A percentile compares a stretch with the other conserved stretches of the same genome.
phyloP scores from a whole-genome alignment of 35 echinoderm and acorn worm genomes.

The Apostichopus californicus region DNA sequence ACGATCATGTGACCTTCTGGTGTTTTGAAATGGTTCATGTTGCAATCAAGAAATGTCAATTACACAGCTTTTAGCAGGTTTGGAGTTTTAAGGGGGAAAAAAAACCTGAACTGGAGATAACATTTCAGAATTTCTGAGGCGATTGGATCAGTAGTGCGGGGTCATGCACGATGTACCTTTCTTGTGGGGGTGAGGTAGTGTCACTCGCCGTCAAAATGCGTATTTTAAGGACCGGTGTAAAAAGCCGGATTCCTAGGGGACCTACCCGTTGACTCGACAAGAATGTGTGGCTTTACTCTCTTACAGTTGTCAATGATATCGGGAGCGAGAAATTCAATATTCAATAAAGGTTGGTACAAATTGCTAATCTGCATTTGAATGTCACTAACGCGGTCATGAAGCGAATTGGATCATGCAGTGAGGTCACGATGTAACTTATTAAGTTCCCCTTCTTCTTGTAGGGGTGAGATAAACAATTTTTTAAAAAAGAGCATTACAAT shows the following conservation, averaged over 20 bases:
- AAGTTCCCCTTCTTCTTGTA: too few relatives aligned
- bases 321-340: background rate
- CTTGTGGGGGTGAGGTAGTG: background rate
- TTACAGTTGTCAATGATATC: conserved; percentile 13
- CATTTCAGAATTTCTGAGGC: background rate
- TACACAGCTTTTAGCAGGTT: too few relatives aligned
- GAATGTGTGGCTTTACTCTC: conserved; percentile 44
- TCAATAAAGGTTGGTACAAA: background rate
- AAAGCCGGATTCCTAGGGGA: background rate
- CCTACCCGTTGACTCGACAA: conserved; percentile 44
- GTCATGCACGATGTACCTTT: conserved; percentile 13
- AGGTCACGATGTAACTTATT: too few relatives aligned
- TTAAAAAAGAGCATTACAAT: too few relatives aligned
- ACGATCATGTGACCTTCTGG: too few relatives aligned
- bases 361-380: background rate
- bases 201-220: conserved; percentile 18
- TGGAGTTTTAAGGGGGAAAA: too few relatives aligned
- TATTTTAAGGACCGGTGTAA: background rate
- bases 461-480: too few relatives aligned
- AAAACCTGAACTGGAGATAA: too few relatives aligned
- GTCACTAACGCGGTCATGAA: too few relatives aligned
- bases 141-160: background rate
- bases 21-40: too few relatives aligned
- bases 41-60: too few relatives aligned
- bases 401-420: too few relatives aligned